Conservation (phyloP, 2,113 vertebrate species). For the Chaetops frenatus region DNA sequence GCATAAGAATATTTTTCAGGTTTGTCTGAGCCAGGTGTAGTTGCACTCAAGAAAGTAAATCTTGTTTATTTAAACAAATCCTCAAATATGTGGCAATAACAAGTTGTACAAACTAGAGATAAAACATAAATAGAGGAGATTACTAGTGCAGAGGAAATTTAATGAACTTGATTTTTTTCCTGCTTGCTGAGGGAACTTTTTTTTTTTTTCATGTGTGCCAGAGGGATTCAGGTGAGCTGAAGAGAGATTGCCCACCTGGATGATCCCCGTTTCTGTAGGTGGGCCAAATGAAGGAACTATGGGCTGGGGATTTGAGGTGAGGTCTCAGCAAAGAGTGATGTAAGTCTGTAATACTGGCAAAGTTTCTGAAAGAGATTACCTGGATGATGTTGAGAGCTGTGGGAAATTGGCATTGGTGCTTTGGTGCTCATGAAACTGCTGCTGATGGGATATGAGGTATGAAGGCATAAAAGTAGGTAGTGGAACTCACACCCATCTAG, state of each 20-base stretch:
- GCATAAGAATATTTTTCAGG: neutral
- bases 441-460: neutral
- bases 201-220: neutral
- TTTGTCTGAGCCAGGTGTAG: neutral
- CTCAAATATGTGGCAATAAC: neutral
- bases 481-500: neutral
- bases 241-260: rapidly evolving
- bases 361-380: neutral
- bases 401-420: neutral
- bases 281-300: rapidly evolving
- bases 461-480: neutral
- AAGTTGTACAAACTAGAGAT: neutral
- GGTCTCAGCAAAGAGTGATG: neutral
- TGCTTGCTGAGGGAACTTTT: neutral
- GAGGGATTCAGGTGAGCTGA: neutral
- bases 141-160: neutral
- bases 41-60: neutral
- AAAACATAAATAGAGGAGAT: neutral
- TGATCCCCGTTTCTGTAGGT: rapidly evolving
- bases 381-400: neutral
- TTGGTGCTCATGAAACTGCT: neutral
- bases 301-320: neutral
- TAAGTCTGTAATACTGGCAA: neutral
- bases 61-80: neutral
- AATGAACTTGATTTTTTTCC: neutral